phyloP scores from a whole-genome alignment of 2,888 invertebrate species.

The Onthophagus sagittarius region DNA sequence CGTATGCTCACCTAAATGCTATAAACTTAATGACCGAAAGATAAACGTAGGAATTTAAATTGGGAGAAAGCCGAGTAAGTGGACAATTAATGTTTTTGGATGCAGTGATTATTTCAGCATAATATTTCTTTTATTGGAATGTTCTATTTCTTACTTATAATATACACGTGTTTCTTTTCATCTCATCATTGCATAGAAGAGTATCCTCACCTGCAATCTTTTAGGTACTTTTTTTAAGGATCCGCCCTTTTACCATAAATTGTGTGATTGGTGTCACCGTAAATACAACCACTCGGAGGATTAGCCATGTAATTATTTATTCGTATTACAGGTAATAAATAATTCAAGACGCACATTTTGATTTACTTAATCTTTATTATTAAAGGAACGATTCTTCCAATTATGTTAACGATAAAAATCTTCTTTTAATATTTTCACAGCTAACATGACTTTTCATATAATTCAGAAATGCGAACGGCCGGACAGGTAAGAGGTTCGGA shows the following conservation, averaged over 20 bases:
- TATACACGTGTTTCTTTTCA: too few relatives aligned
- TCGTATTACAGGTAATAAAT: too few relatives aligned
- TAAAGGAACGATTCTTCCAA: not conserved
- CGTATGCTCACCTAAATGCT: conserved; percentile 1
- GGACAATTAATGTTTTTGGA: conserved; percentile 11
- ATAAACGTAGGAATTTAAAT: conserved; percentile 10
- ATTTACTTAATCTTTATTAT: too few relatives aligned
- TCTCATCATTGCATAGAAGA: too few relatives aligned
- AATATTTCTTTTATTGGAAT: not conserved
- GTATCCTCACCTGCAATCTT: too few relatives aligned
- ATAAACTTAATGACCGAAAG: conserved; percentile 9
- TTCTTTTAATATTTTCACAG: conserved; percentile 5
- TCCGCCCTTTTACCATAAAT: not conserved
- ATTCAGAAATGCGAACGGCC: conserved; percentile 35
- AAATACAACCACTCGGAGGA: not conserved
- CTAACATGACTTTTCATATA: conserved; percentile 42
- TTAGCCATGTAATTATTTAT: not conserved
- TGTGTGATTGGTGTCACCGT: not conserved
- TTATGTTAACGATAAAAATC: not conserved
- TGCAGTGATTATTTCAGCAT: conserved; percentile 2
- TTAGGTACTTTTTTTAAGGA: not conserved
- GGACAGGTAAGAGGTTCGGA: conserved; percentile 37
- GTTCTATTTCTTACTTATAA: not conserved
- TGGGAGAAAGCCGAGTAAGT: conserved; percentile 10
- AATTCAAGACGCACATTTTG: too few relatives aligned